These are phyloP conservation scores for Peromyscus nudipes DNA, from an alignment of 2,797 vertebrate genomes.

Conservation along the genomic window DNA sequence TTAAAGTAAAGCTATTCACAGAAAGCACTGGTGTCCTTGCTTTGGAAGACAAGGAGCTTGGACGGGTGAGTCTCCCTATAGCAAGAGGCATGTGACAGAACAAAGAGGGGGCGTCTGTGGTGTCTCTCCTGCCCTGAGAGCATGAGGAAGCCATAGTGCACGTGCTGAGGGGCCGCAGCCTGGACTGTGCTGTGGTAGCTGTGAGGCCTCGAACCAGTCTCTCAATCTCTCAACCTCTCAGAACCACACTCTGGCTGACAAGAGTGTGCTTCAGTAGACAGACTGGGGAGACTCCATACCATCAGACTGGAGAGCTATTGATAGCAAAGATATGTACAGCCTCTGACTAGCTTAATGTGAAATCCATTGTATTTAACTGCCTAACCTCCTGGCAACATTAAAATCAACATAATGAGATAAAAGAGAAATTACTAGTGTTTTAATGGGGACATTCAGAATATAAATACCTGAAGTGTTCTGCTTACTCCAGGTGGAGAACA, in stretches of 20 bases:
- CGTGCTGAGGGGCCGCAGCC: background rate
- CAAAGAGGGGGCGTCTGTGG: fast-evolving
- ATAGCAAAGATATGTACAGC: background rate
- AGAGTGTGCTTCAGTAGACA: background rate
- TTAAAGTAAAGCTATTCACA: constrained; percentile 99
- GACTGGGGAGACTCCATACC: background rate
- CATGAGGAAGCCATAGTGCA: background rate
- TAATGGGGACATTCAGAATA: background rate
- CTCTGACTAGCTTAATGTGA: background rate
- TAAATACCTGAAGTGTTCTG: background rate
- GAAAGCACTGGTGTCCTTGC: constrained; percentile 98
- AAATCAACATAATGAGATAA: background rate
- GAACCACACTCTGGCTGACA: background rate
- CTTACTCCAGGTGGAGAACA: background rate
- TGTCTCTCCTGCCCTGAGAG: fast-evolving
- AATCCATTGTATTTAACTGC: background rate
- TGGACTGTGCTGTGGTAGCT: background rate
- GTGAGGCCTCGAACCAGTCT: background rate
- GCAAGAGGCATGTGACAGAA: too few species aligned
- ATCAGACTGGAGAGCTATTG: background rate
- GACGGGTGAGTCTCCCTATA: constrained; percentile 91
- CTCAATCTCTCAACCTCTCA: background rate
- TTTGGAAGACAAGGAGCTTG: constrained; percentile 98
- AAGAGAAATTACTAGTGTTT: background rate
- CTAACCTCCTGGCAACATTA: background rate